Conservation (phyloP, 2,113 vertebrate species). For the Siniperca knerii region DNA sequence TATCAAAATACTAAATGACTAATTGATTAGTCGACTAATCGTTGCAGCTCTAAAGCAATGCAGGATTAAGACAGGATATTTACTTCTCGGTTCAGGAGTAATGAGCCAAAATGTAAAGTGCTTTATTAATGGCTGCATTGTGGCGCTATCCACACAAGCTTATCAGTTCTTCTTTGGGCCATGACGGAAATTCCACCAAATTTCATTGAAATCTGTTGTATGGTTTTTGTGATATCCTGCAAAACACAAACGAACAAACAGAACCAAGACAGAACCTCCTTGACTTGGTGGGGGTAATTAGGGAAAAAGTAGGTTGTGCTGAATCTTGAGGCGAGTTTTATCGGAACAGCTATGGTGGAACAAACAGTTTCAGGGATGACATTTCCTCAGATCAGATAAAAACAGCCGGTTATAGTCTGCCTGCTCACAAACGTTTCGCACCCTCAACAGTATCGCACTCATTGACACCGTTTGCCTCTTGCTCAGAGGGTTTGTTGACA, state of each 20-base stretch:
- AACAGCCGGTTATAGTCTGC: constrained; percentile 3
- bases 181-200: not conserved
- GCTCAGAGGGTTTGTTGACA: constrained; percentile 48
- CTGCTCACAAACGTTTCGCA: constrained; percentile 10
- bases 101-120: not conserved
- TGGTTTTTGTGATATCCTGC: not conserved
- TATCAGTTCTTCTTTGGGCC: not conserved
- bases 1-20: not conserved
- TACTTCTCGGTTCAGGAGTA: not conserved
- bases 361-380: constrained; percentile 21
- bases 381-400: constrained; percentile 37
- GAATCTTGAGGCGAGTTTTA: constrained; percentile 3
- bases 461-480: constrained; percentile 49
- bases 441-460: constrained; percentile 22
- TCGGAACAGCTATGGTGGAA: not conserved
- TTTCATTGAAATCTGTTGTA: not conserved
- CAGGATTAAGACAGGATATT: not conserved
- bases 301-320: not conserved
- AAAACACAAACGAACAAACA: constrained; percentile 24
- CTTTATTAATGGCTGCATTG: not conserved
- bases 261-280: not conserved
- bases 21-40: not conserved
- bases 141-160: not conserved
- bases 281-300: not conserved
- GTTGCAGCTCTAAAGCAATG: not conserved